Evolutionary conservation across 2,797 vertebrate species (phyloP).

Genomic region (Myripristis murdjan): DNA sequence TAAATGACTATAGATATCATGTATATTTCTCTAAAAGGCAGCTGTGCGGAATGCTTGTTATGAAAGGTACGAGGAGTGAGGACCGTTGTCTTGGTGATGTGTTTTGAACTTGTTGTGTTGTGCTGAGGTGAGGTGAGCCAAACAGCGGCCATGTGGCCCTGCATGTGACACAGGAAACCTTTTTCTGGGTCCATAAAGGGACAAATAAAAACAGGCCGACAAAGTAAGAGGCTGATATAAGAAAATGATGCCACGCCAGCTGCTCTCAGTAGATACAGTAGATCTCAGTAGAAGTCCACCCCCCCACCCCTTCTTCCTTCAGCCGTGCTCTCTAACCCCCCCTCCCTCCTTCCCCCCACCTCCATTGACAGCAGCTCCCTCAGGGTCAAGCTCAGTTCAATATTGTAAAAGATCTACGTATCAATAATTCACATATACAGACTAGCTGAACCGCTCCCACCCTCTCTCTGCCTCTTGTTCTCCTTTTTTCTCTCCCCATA

Average conservation of each 20-base stretch:
- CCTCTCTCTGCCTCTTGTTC: background rate
- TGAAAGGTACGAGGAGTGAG: constrained; percentile 13
- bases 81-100: no score
- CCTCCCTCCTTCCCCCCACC: background rate
- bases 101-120: no score
- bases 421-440: constrained; percentile 72
- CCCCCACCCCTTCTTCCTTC: background rate
- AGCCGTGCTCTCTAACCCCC: background rate
- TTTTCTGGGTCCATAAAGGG: constrained; percentile 23
- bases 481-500: background rate
- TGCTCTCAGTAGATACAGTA: constrained; percentile 1
- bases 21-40: no score
- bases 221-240: constrained; percentile 19
- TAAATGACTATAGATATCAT: no score
- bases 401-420: constrained; percentile 66
- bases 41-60: background rate
- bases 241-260: constrained; percentile 12
- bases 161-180: constrained; percentile 3
- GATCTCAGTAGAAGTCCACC: no score
- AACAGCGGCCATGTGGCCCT: background rate
- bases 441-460: constrained; percentile 48
- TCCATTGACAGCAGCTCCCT: constrained; percentile 26
- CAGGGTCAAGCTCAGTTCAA: constrained; percentile 55
- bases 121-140: no score
- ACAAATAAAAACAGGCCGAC: constrained; percentile 29